Base-by-base conservation (phyloP, 2,888 invertebrate genomes). In the Drosophila pegasa region DNA sequence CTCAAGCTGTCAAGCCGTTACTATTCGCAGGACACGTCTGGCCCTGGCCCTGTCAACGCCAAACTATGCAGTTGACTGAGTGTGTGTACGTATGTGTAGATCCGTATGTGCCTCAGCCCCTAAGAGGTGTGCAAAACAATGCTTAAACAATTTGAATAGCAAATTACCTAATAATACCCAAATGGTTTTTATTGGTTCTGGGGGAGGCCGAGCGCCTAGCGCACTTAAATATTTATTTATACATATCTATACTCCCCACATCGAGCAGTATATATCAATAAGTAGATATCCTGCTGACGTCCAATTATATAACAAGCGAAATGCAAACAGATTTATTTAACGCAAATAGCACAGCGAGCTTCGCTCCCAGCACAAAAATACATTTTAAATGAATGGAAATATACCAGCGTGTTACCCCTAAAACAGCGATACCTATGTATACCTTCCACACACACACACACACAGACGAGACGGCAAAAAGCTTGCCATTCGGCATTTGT, bases 311-410 rank as follows among this genome's bases (percentile, higher is more conserved):
- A 82, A 78, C 72, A 37, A 18, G 22, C 41, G n/a, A 29, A 31
- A 29, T 22, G 38, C 38, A 69, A 52, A 54, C 38, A 59, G 38
- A 35, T 38, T 43, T 35, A 51, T 41, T 54, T 41, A 57, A 45
- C 35, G 29, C 52, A 41, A 55, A 54, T 14, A 60, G 38, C 43
- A 20, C 20, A 40, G 18, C 9, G 47, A 55, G 41, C 37, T 20
- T 20, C 7, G 27, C n/a, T 16, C 31, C 54, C 51, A 60, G 20
- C 47, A 43, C 47, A 62, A 64, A 76, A 65, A 69, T 74, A 43
- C 60, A 65, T 83, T 80, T 70, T 60, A 80, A 88, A 84, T 87
- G 75, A 88, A 75, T 87, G 88, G 85, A 84, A 84, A 84, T 80
- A 18, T 84, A 84, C 82, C 78, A 55, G 50, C 29, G 31, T 52